phyloP scores from a whole-genome alignment of 2,888 invertebrate species.

The Ectemnius continuus region DNA sequence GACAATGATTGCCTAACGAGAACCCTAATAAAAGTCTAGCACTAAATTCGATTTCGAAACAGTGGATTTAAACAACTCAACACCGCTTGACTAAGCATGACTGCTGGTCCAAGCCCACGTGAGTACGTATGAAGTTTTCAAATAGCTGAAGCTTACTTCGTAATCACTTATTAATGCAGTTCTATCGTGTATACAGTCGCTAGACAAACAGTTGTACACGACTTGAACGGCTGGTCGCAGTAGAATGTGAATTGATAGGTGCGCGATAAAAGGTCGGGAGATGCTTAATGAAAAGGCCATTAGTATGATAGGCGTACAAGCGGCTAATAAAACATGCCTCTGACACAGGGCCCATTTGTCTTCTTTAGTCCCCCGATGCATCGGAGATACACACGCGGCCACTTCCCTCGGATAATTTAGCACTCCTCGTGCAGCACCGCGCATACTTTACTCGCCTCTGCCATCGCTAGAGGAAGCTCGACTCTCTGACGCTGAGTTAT shows the following conservation, averaged over 20 bases:
- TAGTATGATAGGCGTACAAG: slow-evolving; percentile 31
- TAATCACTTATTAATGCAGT: slow-evolving; percentile 26
- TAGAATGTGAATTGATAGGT: slow-evolving; percentile 43
- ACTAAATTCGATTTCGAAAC: too few species aligned
- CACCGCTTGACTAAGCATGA: too few species aligned
- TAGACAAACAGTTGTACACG: slow-evolving; percentile 23
- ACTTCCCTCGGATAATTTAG: slow-evolving; percentile 19
- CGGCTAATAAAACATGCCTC: slow-evolving; percentile 40
- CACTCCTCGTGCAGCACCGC: not conserved
- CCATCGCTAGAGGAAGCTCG: too few species aligned
- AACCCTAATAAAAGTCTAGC: too few species aligned
- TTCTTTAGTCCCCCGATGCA: slow-evolving; percentile 25
- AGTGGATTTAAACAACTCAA: too few species aligned
- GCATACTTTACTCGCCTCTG: too few species aligned
- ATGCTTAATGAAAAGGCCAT: slow-evolving; percentile 48
- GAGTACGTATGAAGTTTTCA: too few species aligned
- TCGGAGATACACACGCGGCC: not conserved
- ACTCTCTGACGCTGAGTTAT: too few species aligned
- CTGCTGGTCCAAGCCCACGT: too few species aligned
- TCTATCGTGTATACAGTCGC: slow-evolving; percentile 16
- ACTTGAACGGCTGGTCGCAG: slow-evolving; percentile 10
- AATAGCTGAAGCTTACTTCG: slow-evolving; percentile 13
- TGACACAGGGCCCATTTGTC: slow-evolving; percentile 35
- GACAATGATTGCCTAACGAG: too few species aligned
- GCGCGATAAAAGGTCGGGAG: slow-evolving; percentile 28